Base-by-base conservation (phyloP, 2,888 invertebrate genomes). In the Microctonus hyperodae region DNA sequence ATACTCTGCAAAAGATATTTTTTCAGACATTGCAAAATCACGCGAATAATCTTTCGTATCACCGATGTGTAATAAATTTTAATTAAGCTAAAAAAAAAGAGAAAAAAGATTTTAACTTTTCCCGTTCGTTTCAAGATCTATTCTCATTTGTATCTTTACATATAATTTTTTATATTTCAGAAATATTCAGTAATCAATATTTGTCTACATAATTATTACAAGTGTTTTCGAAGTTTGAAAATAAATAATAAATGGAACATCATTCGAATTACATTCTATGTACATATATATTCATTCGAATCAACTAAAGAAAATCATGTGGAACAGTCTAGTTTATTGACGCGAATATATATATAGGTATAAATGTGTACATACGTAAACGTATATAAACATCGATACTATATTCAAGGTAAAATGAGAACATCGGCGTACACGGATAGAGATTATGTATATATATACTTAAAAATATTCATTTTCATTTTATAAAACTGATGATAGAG, bases 1-100 rank as follows among this genome's bases (percentile, higher is more conserved):
- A 33, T 48, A 44, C 25, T 44, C 25, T 44, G 59, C n/a, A 44
- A 59, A 28, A 59, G 59, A 59, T 44, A 59, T 44, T 28, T 59
- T 59, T 59, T 44, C n/a, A 58, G 58, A 23, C 37, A 25, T 58
- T 37, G 28, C 31, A 44, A 59, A 48, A 25, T 59, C 25, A n/a
- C 25, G 20, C 13, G 25, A 59, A 59, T 48, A 37, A 11, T 23
- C 33, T 20, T 10, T 20, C 31, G 44, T 44, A 16, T 44, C 20
- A n/a, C 16, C 20, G 44, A 44, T 44, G 16, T 44, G 16, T 44
- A 44, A 44, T 44, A 44, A 44, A 44, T 44, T 44, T 44, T 44
- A 44, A 44, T 44, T 44, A 44, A 44, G 16, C 16, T 16, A 7
- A 44, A 44, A 37, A 37, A n/a, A 37, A 2, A 16, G 9, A 44